Evolutionary conservation across 2,888 invertebrate genomes (phyloP).

Genomic region (Aromia moschata): DNA sequence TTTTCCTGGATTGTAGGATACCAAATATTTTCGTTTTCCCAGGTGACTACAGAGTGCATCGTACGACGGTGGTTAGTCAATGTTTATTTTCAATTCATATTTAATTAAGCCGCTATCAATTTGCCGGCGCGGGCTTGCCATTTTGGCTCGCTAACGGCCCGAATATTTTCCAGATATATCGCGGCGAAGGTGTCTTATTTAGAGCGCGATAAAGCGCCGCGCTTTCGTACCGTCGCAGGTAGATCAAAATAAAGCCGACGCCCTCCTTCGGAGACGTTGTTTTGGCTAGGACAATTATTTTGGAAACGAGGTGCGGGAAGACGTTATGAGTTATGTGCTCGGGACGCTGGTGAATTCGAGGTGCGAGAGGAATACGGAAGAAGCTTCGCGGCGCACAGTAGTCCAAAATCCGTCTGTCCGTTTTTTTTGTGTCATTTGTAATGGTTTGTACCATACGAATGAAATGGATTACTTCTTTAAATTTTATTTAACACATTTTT

Average conservation of each 20-base stretch:
- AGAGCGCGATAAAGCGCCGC: neutral
- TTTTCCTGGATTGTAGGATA: neutral
- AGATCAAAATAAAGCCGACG: slow-evolving; percentile 7
- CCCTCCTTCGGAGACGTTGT: neutral
- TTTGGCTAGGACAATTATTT: slow-evolving; percentile 8
- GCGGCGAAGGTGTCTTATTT: slow-evolving; percentile 16
- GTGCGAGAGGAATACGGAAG: too few species aligned
- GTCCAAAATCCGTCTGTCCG: too few species aligned
- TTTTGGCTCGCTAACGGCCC: slow-evolving; percentile 3
- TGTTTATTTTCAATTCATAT: slow-evolving; percentile 24
- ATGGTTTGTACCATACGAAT: too few species aligned
- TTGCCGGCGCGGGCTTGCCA: slow-evolving; percentile 15
- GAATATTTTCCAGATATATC: slow-evolving; percentile 22
- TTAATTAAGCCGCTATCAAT: slow-evolving; percentile 23
- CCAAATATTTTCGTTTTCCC: neutral
- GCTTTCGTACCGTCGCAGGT: neutral
- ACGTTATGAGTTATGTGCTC: too few species aligned
- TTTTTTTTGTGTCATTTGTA: too few species aligned
- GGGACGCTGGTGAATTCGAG: too few species aligned
- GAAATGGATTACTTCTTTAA: too few species aligned
- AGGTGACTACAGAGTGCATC: slow-evolving; percentile 18
- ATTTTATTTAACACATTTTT: too few species aligned
- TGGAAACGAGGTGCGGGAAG: neutral
- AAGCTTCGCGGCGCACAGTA: too few species aligned
- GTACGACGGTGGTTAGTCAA: slow-evolving; percentile 18